Conservation (phyloP, 2,113 vertebrate species). For the Laticauda laticaudata region DNA sequence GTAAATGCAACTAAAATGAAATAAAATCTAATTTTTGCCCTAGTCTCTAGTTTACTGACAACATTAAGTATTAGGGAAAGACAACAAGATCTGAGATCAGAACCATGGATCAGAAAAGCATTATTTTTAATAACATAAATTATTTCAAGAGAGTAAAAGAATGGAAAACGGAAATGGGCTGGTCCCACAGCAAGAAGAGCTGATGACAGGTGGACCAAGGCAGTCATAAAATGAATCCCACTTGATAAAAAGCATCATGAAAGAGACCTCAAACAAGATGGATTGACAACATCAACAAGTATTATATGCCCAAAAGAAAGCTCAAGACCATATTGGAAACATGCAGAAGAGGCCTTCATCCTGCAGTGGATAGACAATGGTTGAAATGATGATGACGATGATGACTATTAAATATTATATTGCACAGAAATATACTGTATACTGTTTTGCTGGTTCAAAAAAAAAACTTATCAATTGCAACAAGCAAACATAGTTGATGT, state of each 20-base stretch:
- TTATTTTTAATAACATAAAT: neutral
- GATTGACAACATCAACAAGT: neutral
- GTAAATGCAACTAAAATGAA: neutral
- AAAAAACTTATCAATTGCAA: neutral
- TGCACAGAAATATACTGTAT: neutral
- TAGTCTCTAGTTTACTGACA: neutral
- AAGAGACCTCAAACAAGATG: neutral
- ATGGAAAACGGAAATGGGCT: neutral
- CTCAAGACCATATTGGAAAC: neutral
- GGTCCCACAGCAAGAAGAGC: neutral
- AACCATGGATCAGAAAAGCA: neutral
- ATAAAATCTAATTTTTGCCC: neutral
- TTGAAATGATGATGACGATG: too few species aligned
- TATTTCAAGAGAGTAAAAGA: neutral
- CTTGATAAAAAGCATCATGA: neutral
- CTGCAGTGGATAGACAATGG: too few species aligned
- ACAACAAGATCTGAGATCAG: neutral
- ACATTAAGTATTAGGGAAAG: neutral
- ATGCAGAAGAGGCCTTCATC: too few species aligned
- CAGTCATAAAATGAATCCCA: neutral
- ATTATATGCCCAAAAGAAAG: neutral
- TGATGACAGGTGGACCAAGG: neutral
- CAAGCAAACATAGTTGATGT: neutral
- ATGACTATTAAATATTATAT: neutral
- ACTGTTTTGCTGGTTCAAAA: neutral